Evolutionary conservation across 2,113 vertebrate species (phyloP), one percentile per base, ranked within the genome.

Genomic region (Cryptoleucopteryx plumbea): DNA sequence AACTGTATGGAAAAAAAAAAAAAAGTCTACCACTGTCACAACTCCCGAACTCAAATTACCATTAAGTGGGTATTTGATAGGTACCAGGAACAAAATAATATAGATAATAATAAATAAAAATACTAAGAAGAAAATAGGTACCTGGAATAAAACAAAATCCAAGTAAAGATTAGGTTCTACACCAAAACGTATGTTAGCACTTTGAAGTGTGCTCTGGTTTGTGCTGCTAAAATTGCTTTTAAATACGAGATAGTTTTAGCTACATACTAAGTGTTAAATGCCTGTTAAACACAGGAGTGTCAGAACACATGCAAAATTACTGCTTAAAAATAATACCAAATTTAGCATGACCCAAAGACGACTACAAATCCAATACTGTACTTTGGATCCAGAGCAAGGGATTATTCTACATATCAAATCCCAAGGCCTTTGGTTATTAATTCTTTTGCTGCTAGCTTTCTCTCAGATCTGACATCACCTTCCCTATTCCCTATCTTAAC

Each of bases 181-280:
- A 53, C 9, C n/a, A 68, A 95, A 48, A 72, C 0, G 0, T 31
- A 13, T 9, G 9, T 27, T 40, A 82, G 17, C 10, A 16, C 26
- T 78, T 55, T 42, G 45, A 67, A 63, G 17, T 0, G 1, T 36
- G 31, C 23, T 68, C 43, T 19, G 12, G 2, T 32, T 86, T 70
- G 17, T 78, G 19, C 27, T 92, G 36, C 32, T 55, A 23, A 27
- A 86, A 92, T 15, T 78, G 31, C 47, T 93, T 95, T 86, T 50
- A 90, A 88, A 63, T 18, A 43, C 0, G 0, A 70, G 18, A 17
- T 3, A 55, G n/a, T 52, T 82, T 47, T 45, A 81, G 16, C n/a
- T 59, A 63, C 9, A 42, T 42, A 72, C 4, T 7, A 56, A 72
- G 17, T 22, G 5, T 40, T 77, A 80, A 70, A 36, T 19, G 7